These are phyloP conservation scores for Siniperca undulata DNA, from an alignment of 2,797 vertebrate species.

Conservation along the genomic window DNA sequence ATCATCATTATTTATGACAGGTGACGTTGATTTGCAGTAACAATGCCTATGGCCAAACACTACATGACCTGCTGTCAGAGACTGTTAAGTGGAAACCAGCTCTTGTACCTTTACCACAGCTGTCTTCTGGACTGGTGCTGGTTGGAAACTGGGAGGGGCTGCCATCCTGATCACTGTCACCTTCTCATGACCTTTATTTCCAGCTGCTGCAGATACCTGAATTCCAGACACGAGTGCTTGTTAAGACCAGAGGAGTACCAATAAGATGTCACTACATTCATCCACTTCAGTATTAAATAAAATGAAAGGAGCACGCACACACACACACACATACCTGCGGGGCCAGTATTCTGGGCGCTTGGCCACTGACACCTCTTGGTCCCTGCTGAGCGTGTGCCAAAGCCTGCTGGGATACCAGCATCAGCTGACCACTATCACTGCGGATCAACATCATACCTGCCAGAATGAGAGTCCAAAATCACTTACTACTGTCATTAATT, in stretches of 20 bases:
- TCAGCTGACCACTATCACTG: constrained; percentile 93
- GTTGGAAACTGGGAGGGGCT: constrained; percentile 58
- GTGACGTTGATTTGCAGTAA: background rate
- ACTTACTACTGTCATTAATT: background rate
- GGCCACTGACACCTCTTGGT: constrained; percentile 54
- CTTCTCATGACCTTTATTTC: constrained; percentile 80
- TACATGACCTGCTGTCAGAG: background rate
- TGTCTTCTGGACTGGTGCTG: constrained; percentile 54
- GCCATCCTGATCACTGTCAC: constrained; percentile 82
- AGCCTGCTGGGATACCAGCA: constrained; percentile 94
- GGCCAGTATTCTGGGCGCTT: constrained; percentile 50
- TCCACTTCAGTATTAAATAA: background rate
- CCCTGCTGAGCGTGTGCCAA: constrained; percentile 85
- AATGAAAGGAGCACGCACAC: background rate
- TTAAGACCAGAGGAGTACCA: background rate
- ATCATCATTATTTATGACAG: background rate
- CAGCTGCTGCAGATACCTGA: constrained; percentile 84
- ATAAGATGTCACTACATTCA: background rate
- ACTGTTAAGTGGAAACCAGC: background rate
- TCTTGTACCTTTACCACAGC: constrained; percentile 62
- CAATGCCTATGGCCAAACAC: background rate
- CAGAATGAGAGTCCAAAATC: background rate
- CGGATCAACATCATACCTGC: constrained; percentile 94
- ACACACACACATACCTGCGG: constrained; percentile 71
- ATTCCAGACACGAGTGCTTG: constrained; percentile 2